phyloP scores from a whole-genome alignment of 2,888 invertebrate genomes.

The Nomada hirtipes region DNA sequence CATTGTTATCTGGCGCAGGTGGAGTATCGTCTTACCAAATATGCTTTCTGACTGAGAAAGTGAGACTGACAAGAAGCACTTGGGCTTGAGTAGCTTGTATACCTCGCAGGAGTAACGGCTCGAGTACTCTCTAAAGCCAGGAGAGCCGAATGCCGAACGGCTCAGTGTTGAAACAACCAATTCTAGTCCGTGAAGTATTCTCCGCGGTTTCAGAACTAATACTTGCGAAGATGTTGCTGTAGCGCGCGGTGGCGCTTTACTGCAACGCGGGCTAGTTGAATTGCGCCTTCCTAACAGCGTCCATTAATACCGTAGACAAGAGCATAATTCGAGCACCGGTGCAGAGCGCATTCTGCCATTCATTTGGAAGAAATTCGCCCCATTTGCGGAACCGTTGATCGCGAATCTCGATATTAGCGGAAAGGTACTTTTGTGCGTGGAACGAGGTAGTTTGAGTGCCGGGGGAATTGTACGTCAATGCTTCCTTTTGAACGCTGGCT shows the following conservation, averaged over 20 bases:
- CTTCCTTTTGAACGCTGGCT: no score
- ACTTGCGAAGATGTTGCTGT: constrained; percentile 58
- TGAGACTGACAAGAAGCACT: constrained; percentile 69
- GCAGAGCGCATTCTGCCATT: constrained; percentile 14
- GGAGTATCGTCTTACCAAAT: constrained; percentile 67
- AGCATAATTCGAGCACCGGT: constrained; percentile 52
- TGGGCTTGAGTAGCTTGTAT: constrained; percentile 64
- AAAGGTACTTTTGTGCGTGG: background rate
- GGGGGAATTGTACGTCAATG: no score
- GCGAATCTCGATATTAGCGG: background rate
- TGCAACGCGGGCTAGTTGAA: constrained; percentile 34
- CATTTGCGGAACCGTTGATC: background rate
- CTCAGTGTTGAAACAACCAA: constrained; percentile 68
- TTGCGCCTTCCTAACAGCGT: constrained; percentile 53
- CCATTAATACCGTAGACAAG: constrained; percentile 62
- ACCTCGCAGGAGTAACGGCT: constrained; percentile 66
- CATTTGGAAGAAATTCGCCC: constrained; percentile 44
- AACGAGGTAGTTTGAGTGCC: background rate
- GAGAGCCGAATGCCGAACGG: constrained; percentile 68
- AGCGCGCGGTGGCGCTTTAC: constrained; percentile 46
- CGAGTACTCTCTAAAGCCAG: constrained; percentile 61
- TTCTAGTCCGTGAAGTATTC: constrained; percentile 69
- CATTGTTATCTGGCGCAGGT: constrained; percentile 50
- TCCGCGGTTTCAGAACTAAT: constrained; percentile 68
- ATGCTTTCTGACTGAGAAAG: constrained; percentile 65